Base-by-base conservation (phyloP, 1,140 invertebrate species). In the Sipha flava region DNA sequence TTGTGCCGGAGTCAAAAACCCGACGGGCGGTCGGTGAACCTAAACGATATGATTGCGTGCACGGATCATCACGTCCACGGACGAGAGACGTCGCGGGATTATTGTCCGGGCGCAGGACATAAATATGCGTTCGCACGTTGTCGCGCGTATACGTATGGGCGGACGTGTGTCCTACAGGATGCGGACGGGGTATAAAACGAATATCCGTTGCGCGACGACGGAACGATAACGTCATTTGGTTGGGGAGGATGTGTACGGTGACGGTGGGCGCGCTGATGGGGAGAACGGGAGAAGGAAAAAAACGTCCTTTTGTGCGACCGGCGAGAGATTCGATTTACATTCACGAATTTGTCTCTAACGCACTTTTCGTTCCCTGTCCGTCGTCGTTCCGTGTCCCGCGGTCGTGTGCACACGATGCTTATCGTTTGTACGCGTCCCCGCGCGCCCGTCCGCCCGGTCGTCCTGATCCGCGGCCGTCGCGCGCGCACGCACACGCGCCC, bases 381-480 rank as follows among this genome's bases (percentile, higher is more conserved):
- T 49, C 68, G 70, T 21, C 26, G 10, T 37, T 54, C 72, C 72
- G 72, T 75, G 70, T 54, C 31, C 47, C 72, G 72, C 49, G 72
- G 72, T 75, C 72, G 72, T 54, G 49, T 75, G 72, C 23, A 31
- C 31, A 54, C 70, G 70, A 73, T 73, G 47, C 70, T 73, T 73
- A 73, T 73, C 70, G 47, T 49, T 18, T 26, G 14, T 49, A 54
- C 12, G n/a, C 21, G 40, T 18, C 57, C 29, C 29, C 57, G 31
- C 57, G 31, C 49, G 21, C 43, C 6, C 16, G 16, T 16, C 16
- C 16, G 21, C 59, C 4, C 59, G 16, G 12, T 3, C 3, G 64
- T n/a, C n/a, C n/a, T n/a, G n/a, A n/a, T n/a, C n/a, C 12, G n/a
- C 21, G 40, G 21, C 57, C 29, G 2, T 31, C 57, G 31, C 57